phyloP scores from a whole-genome alignment of 1,140 invertebrate species.

The Ooceraea biroi region DNA sequence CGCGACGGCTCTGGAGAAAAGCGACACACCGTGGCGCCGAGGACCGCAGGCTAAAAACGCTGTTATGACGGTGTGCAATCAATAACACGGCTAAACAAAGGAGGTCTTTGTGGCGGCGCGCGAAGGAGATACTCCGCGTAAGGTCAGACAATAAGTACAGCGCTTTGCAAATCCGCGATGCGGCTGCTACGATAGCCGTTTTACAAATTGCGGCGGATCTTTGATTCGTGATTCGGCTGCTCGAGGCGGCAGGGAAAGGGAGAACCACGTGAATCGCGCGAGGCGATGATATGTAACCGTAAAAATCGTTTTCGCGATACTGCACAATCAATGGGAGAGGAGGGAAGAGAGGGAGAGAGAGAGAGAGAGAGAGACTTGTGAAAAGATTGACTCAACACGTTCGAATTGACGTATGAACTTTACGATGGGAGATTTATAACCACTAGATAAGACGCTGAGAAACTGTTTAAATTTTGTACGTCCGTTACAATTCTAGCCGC shows the following conservation, averaged over 20 bases:
- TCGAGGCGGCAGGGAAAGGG: constrained; percentile 56
- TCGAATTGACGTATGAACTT: not conserved
- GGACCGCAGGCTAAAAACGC: constrained; percentile 23
- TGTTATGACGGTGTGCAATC: constrained; percentile 72
- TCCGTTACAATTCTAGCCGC: not conserved
- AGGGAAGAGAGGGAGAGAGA: not conserved
- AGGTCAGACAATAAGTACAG: constrained; percentile 75
- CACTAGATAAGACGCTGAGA: not conserved
- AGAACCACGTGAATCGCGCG: constrained; percentile 67
- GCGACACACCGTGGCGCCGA: constrained; percentile 25
- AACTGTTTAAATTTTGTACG: not conserved
- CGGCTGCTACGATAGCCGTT: constrained; percentile 64
- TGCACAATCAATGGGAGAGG: constrained; percentile 13
- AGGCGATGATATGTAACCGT: constrained; percentile 57
- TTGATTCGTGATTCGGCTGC: constrained; percentile 60
- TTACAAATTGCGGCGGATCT: constrained; percentile 68
- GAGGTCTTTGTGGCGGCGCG: constrained; percentile 67
- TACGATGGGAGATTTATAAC: constrained; percentile 1
- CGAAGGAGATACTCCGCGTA: constrained; percentile 65
- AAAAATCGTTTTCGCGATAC: constrained; percentile 41
- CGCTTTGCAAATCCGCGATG: constrained; percentile 52
- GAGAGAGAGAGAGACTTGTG: not conserved
- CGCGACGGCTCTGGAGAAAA: not conserved
- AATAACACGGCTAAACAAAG: constrained; percentile 78
- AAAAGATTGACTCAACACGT: constrained; percentile 9